Conservation (phyloP, 2,797 vertebrate genomes). For the Tokudaia muenninki region DNA sequence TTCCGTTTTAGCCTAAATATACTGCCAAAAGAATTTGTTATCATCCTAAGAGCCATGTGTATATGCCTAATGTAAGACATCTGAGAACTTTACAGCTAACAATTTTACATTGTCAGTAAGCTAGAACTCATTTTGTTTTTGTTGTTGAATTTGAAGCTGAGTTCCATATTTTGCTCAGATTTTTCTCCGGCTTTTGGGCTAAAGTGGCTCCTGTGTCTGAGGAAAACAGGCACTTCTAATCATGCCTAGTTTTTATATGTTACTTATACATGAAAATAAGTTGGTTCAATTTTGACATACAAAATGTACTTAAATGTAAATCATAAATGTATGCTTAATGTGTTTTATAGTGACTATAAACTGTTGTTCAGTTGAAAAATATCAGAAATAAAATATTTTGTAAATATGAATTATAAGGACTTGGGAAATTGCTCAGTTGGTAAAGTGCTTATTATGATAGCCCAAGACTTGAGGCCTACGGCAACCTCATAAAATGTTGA, state of each 20-base stretch:
- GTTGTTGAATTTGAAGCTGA: background rate
- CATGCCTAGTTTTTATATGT: conserved; percentile 31
- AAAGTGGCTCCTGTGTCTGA: background rate
- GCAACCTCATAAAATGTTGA: background rate
- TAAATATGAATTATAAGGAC: conserved; percentile 9
- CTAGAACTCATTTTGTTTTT: conserved; percentile 58
- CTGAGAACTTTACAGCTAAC: conserved; percentile 55
- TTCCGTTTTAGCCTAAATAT: conserved; percentile 46
- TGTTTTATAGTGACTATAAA: background rate
- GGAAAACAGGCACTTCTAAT: background rate
- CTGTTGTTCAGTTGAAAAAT: conserved; percentile 34
- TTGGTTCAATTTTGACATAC: conserved; percentile 63
- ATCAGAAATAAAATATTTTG: conserved; percentile 34
- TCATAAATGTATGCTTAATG: background rate
- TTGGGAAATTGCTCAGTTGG: background rate
- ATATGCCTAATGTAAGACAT: conserved; percentile 19
- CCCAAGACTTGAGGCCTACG: background rate
- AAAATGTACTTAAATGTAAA: conserved; percentile 63
- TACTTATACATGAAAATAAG: conserved; percentile 55
- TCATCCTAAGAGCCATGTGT: background rate
- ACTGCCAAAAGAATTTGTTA: conserved; percentile 26
- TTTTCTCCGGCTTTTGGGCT: background rate
- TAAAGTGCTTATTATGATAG: background rate
- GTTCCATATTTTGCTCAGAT: background rate
- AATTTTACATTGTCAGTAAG: conserved; percentile 4